Conservation (phyloP, 2,888 invertebrate species). For the Coenonympha arcania region DNA sequence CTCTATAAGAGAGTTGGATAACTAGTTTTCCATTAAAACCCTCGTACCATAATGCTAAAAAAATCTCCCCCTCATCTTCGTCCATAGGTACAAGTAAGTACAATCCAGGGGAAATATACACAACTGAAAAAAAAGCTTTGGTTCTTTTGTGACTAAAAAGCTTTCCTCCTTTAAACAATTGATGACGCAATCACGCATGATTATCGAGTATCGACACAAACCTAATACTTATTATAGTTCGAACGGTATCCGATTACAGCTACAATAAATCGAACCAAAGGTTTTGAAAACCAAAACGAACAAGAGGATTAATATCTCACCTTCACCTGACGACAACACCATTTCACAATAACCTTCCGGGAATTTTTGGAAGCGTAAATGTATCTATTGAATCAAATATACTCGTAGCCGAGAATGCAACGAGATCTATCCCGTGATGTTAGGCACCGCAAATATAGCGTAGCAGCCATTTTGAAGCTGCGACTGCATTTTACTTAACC, state of each 20-base stretch:
- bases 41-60: too few species aligned
- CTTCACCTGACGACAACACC: constrained; percentile 56
- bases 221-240: background rate
- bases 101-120: background rate
- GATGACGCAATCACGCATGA: constrained; percentile 10
- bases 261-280: constrained; percentile 26
- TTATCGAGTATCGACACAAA: too few species aligned
- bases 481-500: constrained; percentile 3
- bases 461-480: constrained; percentile 6
- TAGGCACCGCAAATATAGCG: constrained; percentile 45
- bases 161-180: background rate
- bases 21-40: too few species aligned
- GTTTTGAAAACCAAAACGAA: constrained; percentile 36
- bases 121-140: background rate
- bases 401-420: constrained; percentile 43
- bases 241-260: constrained; percentile 19
- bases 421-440: constrained; percentile 56
- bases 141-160: background rate
- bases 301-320: constrained; percentile 52
- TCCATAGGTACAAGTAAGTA: background rate
- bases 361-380: constrained; percentile 56
- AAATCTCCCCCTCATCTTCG: too few species aligned
- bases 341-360: constrained; percentile 55
- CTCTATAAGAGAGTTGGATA: too few species aligned
- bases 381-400: constrained; percentile 49